Evolutionary conservation across 2,113 vertebrate genomes (phyloP).

Genomic region (Rousettus leschenaultii): DNA sequence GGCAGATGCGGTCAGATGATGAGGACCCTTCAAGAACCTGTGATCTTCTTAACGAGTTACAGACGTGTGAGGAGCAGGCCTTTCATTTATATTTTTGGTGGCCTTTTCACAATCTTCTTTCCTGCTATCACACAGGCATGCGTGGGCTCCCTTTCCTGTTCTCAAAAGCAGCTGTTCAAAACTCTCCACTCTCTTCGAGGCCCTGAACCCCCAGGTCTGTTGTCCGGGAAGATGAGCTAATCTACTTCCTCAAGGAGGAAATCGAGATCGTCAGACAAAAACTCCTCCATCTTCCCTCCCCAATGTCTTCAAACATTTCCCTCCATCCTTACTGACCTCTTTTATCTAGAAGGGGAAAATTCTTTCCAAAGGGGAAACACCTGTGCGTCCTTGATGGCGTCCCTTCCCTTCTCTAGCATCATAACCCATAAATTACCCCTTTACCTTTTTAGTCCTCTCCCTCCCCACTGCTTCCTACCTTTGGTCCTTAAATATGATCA

Average conservation of each 20-base stretch:
- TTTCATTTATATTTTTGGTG: constrained; percentile 65
- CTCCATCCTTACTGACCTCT: not conserved
- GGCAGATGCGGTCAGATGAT: constrained; percentile 50
- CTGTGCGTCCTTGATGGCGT: not conserved
- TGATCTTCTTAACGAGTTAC: constrained; percentile 69
- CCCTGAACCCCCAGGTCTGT: not conserved
- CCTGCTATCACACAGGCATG: not conserved
- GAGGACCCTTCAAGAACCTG: constrained; percentile 56
- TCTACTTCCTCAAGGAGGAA: not conserved
- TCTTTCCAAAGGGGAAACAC: not conserved
- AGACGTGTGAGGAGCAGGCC: constrained; percentile 77
- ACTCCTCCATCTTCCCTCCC: not conserved
- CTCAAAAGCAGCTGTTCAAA: not conserved
- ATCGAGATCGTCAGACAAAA: not conserved
- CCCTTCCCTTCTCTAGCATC: not conserved
- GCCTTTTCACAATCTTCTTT: not conserved
- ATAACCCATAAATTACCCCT: not conserved
- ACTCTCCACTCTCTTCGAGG: not conserved
- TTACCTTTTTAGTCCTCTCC: not conserved
- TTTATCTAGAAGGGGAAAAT: not conserved
- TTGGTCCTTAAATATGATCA: not conserved
- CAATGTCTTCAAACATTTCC: not conserved
- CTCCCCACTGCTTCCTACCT: not conserved
- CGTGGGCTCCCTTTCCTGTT: not conserved
- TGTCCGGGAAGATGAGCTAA: not conserved